A percentile compares a stretch with the other conserved stretches of the same genome.
Conservation (phyloP, 2,888 invertebrate species). For the Rhabditophanes sp. region DNA sequence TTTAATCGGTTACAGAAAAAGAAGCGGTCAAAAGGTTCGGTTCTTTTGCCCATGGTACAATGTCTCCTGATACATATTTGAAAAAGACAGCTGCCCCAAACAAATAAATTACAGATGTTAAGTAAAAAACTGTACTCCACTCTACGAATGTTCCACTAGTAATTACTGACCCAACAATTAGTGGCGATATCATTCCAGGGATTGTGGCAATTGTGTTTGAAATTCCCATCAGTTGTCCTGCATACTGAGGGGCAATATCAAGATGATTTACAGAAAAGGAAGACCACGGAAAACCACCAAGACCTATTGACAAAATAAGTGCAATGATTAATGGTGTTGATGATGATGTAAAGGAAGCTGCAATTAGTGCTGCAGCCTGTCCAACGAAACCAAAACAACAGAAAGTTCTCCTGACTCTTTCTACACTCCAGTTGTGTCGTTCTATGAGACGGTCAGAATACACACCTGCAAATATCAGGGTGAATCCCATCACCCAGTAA, state of each 20-base stretch:
- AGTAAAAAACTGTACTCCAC: constrained; percentile 73
- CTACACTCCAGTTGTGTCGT: constrained; percentile 56
- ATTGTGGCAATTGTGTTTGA: constrained; percentile 77
- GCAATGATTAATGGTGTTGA: constrained; percentile 61
- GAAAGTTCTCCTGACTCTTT: constrained; percentile 56
- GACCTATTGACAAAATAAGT: constrained; percentile 69
- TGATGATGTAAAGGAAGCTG: constrained; percentile 60
- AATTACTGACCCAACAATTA: constrained; percentile 63
- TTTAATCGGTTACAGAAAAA: no score
- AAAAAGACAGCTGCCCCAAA: constrained; percentile 71
- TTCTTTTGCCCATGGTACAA: constrained; percentile 58
- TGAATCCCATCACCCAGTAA: constrained; percentile 69
- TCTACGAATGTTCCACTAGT: constrained; percentile 57
- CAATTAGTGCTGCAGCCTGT: constrained; percentile 71
- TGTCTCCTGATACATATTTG: constrained; percentile 62
- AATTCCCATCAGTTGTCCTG: constrained; percentile 75
- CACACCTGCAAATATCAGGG: constrained; percentile 64
- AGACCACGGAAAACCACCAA: constrained; percentile 78
- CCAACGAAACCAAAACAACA: constrained; percentile 57
- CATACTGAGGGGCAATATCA: constrained; percentile 74
- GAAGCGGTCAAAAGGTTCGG: constrained; percentile 21
- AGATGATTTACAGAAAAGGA: constrained; percentile 65
- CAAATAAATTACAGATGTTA: constrained; percentile 65
- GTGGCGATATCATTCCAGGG: constrained; percentile 76
- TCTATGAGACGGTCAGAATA: constrained; percentile 63